These are phyloP conservation scores for Caenorhabditis parvicauda DNA, from an alignment of 2,888 invertebrate genomes.

Conservation along the genomic window DNA sequence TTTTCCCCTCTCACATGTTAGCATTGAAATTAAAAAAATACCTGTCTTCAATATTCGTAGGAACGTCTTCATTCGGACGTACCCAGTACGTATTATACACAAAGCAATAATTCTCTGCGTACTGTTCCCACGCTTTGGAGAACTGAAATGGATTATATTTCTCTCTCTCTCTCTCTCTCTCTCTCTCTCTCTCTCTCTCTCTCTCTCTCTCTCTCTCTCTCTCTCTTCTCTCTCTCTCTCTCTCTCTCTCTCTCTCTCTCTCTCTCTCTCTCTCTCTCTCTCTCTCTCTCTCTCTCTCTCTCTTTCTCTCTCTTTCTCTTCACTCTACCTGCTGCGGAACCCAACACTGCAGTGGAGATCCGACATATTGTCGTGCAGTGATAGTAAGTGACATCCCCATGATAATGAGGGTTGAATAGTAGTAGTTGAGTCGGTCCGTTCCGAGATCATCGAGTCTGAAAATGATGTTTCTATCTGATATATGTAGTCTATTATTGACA, in stretches of 20 bases:
- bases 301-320: too few relatives aligned
- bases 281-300: too few relatives aligned
- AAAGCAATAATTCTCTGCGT: conserved; percentile 61
- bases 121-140: conserved; percentile 57
- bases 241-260: too few relatives aligned
- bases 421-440: conserved; percentile 56
- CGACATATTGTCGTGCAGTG: conserved; percentile 58
- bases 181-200: too few relatives aligned
- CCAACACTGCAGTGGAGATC: conserved; percentile 61
- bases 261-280: too few relatives aligned
- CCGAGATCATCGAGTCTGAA: conserved; percentile 42
- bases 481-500: not conserved
- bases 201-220: too few relatives aligned
- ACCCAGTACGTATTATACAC: conserved; percentile 62
- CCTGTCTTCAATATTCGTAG: conserved; percentile 43
- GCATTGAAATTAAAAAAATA: not conserved
- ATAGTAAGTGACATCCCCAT: conserved; percentile 41
- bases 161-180: too few relatives aligned
- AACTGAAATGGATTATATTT: conserved; percentile 46
- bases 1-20: too few relatives aligned
- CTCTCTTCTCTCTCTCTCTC: too few relatives aligned
- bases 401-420: conserved; percentile 56
- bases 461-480: too few relatives aligned
- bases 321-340: conserved; percentile 51
- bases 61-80: conserved; percentile 51